Percentiles rank a stretch among this genome's conserved stretches.
phyloP scores from a whole-genome alignment of 2,888 invertebrate species.

The Melieria picta region DNA sequence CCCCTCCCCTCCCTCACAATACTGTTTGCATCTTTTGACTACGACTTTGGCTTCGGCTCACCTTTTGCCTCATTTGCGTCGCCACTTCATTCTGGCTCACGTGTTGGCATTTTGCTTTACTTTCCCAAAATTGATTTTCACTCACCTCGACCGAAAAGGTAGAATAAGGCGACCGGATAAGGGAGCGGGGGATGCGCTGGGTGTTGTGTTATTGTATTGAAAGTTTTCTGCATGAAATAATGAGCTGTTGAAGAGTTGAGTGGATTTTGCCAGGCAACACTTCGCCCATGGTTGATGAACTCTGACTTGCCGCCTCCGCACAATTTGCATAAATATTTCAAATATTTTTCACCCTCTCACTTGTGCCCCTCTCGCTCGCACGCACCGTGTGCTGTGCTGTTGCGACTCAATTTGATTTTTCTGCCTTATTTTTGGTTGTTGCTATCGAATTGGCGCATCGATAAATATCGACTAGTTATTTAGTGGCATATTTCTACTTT shows the following conservation, averaged over 20 bases:
- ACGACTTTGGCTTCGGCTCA: no score
- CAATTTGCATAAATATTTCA: neutral
- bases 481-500: no score
- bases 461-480: no score
- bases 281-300: slow-evolving; percentile 16
- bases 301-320: neutral
- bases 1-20: neutral
- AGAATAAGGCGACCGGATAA: no score
- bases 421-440: no score
- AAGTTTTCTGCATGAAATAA: slow-evolving; percentile 21
- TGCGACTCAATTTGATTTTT: no score
- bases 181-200: no score
- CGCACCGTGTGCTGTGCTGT: no score
- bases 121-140: slow-evolving; percentile 28
- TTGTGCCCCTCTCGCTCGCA: no score
- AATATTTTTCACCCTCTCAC: no score
- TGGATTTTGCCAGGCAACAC: neutral
- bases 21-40: no score
- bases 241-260: slow-evolving; percentile 15
- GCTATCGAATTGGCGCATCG: no score
- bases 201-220: neutral
- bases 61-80: slow-evolving; percentile 24
- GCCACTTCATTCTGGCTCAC: slow-evolving; percentile 7
- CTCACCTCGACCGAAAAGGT: neutral
- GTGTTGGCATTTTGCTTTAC: slow-evolving; percentile 19